Evolutionary conservation across 2,797 vertebrate genomes (phyloP).

Genomic region (Myotis findleyi): DNA sequence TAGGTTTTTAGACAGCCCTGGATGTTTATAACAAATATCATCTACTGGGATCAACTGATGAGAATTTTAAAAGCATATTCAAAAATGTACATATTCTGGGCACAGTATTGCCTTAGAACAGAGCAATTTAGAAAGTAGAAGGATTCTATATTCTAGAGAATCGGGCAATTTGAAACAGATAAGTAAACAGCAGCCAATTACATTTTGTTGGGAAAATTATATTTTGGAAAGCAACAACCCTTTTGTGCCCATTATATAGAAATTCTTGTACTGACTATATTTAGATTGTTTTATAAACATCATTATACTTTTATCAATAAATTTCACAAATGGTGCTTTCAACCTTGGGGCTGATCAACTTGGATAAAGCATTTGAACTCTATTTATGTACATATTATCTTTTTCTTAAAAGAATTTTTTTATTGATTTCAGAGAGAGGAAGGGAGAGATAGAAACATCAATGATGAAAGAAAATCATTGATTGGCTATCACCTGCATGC

Average conservation of each 20-base stretch:
- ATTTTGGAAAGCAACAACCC: slow-evolving; percentile 27
- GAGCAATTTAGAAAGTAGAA: slow-evolving; percentile 52
- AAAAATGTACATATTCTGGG: slow-evolving; percentile 28
- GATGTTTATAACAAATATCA: slow-evolving; percentile 26
- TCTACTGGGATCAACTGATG: slow-evolving; percentile 1
- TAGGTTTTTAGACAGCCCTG: slow-evolving; percentile 2
- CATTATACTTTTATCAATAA: slow-evolving; percentile 55
- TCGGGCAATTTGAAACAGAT: slow-evolving; percentile 46
- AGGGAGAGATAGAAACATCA: too few species aligned
- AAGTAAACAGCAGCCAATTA: slow-evolving; percentile 20
- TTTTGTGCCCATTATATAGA: slow-evolving; percentile 47
- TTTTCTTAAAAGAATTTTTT: too few species aligned
- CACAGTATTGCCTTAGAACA: slow-evolving; percentile 35
- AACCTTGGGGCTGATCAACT: slow-evolving; percentile 31
- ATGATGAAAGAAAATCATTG: too few species aligned
- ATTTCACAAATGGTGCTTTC: slow-evolving; percentile 50
- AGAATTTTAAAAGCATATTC: neutral
- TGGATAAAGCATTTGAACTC: slow-evolving; percentile 59
- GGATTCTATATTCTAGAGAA: slow-evolving; percentile 36
- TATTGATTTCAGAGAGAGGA: too few species aligned
- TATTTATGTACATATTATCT: slow-evolving; percentile 1
- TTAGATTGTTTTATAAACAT: slow-evolving; percentile 62
- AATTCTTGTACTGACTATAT: slow-evolving; percentile 55
- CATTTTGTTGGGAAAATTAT: slow-evolving; percentile 53
- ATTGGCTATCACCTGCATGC: too few species aligned